Evolutionary conservation across 2,797 vertebrate genomes (phyloP).

Genomic region (Ispidina lecontei): DNA sequence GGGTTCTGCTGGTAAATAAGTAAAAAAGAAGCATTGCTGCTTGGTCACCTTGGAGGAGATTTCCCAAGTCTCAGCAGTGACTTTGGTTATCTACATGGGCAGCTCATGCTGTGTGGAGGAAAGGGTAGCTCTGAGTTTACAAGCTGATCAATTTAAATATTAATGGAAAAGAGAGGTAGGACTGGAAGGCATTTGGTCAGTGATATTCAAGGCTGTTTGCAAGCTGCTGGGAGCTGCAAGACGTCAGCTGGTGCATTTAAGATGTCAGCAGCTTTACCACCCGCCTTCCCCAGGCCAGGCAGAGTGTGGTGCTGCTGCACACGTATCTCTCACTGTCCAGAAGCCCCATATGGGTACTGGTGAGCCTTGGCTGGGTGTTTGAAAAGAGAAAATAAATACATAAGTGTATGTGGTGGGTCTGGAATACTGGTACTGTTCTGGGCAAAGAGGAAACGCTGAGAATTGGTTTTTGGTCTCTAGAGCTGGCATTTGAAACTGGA

Average conservation of each 20-base stretch:
- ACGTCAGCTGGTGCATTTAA: accelerated
- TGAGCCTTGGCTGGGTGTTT: neutral
- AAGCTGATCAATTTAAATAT: neutral
- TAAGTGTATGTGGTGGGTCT: neutral
- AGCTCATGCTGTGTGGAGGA: neutral
- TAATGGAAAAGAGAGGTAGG: neutral
- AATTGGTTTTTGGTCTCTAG: neutral
- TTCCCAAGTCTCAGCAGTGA: neutral
- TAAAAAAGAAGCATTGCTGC: neutral
- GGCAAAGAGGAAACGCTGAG: neutral
- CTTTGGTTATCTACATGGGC: neutral
- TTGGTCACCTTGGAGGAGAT: neutral
- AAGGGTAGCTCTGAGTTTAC: neutral
- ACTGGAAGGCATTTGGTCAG: neutral
- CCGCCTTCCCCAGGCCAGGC: accelerated
- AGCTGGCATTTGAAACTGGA: neutral
- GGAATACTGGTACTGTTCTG: neutral
- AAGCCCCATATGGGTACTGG: neutral
- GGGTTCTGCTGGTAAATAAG: neutral
- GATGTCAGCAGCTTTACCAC: neutral
- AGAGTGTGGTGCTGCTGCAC: accelerated
- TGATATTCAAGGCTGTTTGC: neutral
- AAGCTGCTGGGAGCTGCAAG: neutral
- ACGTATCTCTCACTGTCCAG: accelerated
- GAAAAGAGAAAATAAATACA: neutral